phyloP scores from a whole-genome alignment of 2,113 vertebrate genomes.

The Cyprinus carpio region DNA sequence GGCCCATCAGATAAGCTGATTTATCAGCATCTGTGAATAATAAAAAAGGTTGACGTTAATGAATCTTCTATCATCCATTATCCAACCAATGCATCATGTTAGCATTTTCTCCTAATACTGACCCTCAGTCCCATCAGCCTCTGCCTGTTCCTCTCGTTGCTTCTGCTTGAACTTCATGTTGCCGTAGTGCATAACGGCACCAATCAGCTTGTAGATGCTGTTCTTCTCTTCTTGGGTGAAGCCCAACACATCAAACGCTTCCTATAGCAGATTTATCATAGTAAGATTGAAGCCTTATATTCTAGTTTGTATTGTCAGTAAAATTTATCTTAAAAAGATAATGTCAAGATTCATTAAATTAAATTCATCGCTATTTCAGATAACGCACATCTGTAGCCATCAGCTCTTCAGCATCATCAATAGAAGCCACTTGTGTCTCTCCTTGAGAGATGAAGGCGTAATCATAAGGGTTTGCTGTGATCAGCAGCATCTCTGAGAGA shows the following conservation, averaged over 20 bases:
- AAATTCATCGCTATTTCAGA: no score
- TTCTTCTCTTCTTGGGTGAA: conserved; percentile 79
- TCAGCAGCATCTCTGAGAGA: conserved; percentile 73
- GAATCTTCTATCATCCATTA: no score
- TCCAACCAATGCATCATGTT: not conserved
- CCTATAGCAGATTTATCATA: conserved; percentile 49
- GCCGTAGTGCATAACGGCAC: conserved; percentile 81
- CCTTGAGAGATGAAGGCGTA: conserved; percentile 81
- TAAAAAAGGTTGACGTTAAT: no score
- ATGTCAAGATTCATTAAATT: no score
- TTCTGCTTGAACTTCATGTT: conserved; percentile 85
- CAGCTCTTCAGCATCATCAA: conserved; percentile 82
- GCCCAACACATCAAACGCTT: conserved; percentile 80
- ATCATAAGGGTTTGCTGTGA: conserved; percentile 79
- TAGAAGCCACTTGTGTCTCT: conserved; percentile 79
- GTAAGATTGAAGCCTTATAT: no score
- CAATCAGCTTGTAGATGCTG: conserved; percentile 74
- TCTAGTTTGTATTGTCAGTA: no score
- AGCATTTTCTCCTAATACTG: not conserved
- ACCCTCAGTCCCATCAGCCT: conserved; percentile 82
- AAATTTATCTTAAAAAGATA: not conserved
- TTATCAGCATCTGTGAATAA: conserved; percentile 79
- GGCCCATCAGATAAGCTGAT: conserved; percentile 80
- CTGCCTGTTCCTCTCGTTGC: conserved; percentile 81
- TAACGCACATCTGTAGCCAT: conserved; percentile 82